Evolutionary conservation across 2,888 invertebrate species (phyloP), one percentile per base, ranked within the genome.

Genomic region (Chesias legatella): DNA sequence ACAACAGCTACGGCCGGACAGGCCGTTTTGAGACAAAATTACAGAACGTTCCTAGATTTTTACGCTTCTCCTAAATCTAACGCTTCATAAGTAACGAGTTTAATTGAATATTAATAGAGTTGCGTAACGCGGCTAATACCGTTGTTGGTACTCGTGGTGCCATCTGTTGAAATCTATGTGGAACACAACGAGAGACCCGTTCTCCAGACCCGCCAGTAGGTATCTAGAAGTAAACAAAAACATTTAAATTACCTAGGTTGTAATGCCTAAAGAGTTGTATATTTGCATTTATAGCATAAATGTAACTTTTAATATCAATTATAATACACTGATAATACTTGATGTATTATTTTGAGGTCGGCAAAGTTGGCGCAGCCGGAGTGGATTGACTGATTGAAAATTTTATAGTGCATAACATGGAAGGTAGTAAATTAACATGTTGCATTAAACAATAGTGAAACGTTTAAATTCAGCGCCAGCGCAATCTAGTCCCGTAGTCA

Each of bases 151-250:
- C 84, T 97, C 97, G 79, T 97, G 97, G 83, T 97, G 97, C 97
- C 97, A 97, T 73, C 96, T 91, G 88, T 99, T 99, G 90, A 99
- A 99, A 88, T 99, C 99, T 79, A 99, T 98, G 90, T 99, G 98
- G 90, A 99, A 99, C 65, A 99, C 98, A 48, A 99, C 97, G 59
- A 99, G 94, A 36, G 99, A 98, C 36, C 99, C 99, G 59, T 98
- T 97, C 42, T 98, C 97, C 42, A 99, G 90, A 37, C 99, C 99
- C 61, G 98, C 98, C 68, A 99, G 89, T 59, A 99, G 91, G 90
- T 98, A 99, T 81, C 98, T 98, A 85, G n/a, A 58, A 39, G 4
- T 13, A 9, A 23, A 10, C 0, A 21, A 17, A 3, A 7, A 33
- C 37, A 5, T 31, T 20, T 10, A 7, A 30, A 25, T 10, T 10